A percentile compares a stretch with the other conserved stretches of the same genome.
phyloP scores from a whole-genome alignment of 2,113 vertebrate genomes.

The Fulmarus glacialis region DNA sequence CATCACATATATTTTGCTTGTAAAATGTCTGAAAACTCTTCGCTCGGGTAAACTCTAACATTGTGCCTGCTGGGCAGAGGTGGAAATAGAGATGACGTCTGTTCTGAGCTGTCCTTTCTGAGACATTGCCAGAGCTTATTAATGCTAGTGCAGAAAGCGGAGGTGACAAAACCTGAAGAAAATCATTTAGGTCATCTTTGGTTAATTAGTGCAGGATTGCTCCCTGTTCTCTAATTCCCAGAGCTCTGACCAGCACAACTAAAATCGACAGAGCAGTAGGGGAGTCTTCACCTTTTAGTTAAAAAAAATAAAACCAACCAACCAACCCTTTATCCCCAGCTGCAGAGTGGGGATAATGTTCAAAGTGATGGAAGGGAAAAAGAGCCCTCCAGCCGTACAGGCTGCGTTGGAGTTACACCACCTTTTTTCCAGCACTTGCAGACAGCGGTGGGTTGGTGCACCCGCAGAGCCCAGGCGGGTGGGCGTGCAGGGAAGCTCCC shows the following conservation, averaged over 20 bases:
- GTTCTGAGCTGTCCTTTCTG: background rate
- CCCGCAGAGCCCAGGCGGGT: background rate
- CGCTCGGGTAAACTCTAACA: background rate
- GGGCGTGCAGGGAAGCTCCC: background rate
- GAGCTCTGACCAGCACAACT: background rate
- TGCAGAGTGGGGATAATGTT: background rate
- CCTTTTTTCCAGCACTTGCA: no score
- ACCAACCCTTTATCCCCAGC: background rate
- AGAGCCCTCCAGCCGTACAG: fast-evolving
- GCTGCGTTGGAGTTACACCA: fast-evolving
- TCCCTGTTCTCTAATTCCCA: background rate
- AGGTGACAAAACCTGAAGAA: background rate
- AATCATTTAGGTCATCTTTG: background rate
- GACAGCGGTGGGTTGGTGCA: background rate
- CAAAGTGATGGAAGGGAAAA: fast-evolving
- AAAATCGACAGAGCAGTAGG: background rate
- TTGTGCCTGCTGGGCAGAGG: background rate
- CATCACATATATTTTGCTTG: background rate
- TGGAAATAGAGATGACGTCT: background rate
- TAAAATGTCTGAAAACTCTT: background rate
- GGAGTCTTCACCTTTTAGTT: background rate
- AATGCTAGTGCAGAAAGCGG: background rate
- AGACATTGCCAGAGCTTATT: background rate
- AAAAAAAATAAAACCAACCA: background rate
- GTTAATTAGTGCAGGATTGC: background rate